A percentile compares a stretch with the other conserved stretches of the same genome.
Evolutionary conservation across 2,888 invertebrate genomes (phyloP).

Genomic region (Caenorhabditis doughertyi): DNA sequence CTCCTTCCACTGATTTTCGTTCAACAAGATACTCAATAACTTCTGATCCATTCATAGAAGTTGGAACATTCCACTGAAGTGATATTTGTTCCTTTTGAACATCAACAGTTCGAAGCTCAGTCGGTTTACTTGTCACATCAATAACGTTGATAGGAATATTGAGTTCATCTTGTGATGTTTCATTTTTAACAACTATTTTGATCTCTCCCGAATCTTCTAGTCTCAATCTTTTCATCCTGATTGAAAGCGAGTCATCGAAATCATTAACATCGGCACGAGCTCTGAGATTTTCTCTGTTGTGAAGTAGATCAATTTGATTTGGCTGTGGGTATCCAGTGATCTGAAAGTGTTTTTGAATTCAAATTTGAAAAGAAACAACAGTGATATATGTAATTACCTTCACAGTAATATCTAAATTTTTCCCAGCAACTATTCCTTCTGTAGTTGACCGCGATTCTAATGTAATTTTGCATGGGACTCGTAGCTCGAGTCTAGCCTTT

Average conservation of each 20-base stretch:
- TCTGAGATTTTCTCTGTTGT: conserved; percentile 81
- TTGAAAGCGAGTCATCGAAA: conserved; percentile 72
- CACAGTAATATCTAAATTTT: conserved; percentile 69
- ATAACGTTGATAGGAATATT: conserved; percentile 70
- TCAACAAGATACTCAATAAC: conserved; percentile 70
- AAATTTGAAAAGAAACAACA: neutral
- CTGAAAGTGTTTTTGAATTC: neutral
- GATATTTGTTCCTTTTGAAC: conserved; percentile 29
- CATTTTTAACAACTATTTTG: conserved; percentile 85
- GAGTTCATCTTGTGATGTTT: conserved; percentile 50
- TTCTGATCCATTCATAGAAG: conserved; percentile 51
- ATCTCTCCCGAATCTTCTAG: conserved; percentile 88
- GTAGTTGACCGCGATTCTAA: conserved; percentile 26
- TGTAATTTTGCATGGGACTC: conserved; percentile 64
- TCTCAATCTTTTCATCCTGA: conserved; percentile 86
- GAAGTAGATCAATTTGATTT: conserved; percentile 80
- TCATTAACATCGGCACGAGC: conserved; percentile 81
- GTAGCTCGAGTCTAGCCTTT: conserved; percentile 53
- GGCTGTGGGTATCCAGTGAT: conserved; percentile 73
- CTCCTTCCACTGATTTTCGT: conserved; percentile 67
- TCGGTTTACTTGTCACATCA: conserved; percentile 73
- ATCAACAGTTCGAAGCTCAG: conserved; percentile 5
- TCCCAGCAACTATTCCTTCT: conserved; percentile 66
- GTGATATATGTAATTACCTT: neutral
- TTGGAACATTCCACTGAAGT: conserved; percentile 58